phyloP scores from a whole-genome alignment of 2,888 invertebrate genomes.

The Erebia palarica region DNA sequence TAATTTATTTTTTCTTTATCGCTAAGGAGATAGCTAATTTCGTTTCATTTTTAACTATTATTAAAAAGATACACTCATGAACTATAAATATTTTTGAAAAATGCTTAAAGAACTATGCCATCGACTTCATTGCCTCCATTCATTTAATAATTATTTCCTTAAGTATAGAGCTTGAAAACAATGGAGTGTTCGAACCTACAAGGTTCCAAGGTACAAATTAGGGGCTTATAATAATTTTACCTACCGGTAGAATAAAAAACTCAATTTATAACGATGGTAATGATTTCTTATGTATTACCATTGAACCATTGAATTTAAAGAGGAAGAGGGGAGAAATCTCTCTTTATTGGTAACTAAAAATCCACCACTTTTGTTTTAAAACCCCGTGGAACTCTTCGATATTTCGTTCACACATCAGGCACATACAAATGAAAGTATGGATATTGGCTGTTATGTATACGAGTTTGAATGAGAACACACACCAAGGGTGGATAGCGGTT shows the following conservation, averaged over 20 bases:
- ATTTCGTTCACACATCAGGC: too few species aligned
- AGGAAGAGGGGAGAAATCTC: too few species aligned
- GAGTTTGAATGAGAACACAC: not conserved
- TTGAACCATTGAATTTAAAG: too few species aligned
- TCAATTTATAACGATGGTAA: not conserved
- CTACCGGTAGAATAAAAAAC: not conserved
- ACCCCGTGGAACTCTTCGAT: too few species aligned
- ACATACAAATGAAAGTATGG: too few species aligned
- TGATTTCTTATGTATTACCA: too few species aligned
- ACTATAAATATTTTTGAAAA: too few species aligned
- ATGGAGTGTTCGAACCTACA: not conserved
- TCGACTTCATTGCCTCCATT: not conserved
- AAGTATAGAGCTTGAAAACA: not conserved
- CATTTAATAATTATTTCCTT: not conserved
- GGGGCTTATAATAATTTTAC: not conserved
- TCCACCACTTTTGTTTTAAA: too few species aligned
- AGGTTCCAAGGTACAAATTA: not conserved
- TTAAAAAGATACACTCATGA: too few species aligned
- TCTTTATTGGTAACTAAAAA: too few species aligned
- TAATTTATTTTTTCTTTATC: not conserved
- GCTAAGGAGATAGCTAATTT: not conserved
- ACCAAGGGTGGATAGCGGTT: slow-evolving; percentile 38
- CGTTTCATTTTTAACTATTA: not conserved
- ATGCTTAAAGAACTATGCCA: too few species aligned
- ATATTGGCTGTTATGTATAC: not conserved